Percentiles rank a stretch among this genome's conserved stretches.
phyloP scores from a whole-genome alignment of 2,113 vertebrate genomes.

The Mus pahari region DNA sequence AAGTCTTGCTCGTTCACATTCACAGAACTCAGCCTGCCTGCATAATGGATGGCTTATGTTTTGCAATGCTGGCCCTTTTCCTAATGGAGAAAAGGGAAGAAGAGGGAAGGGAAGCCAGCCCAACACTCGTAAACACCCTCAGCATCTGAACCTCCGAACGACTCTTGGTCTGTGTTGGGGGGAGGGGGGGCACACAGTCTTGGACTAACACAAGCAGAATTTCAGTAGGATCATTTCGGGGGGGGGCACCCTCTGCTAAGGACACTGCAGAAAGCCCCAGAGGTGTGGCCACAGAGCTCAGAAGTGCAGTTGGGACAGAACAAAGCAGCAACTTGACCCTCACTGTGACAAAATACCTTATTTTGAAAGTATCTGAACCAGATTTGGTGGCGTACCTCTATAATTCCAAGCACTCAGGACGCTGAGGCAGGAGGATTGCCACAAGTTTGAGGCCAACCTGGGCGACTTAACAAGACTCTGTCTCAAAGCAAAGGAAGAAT shows the following conservation, averaged over 20 bases:
- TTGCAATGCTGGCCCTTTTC: conserved; percentile 68
- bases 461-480: not conserved
- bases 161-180: not conserved
- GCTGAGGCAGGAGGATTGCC: not conserved
- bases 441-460: not conserved
- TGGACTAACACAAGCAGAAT: not conserved
- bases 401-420: not conserved
- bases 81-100: conserved; percentile 33
- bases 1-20: conserved; percentile 30
- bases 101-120: not conserved
- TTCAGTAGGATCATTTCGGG: not conserved
- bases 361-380: not conserved
- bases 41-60: conserved; percentile 21
- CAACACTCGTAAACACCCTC: not conserved
- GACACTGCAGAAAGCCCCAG: too few species aligned
- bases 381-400: not conserved
- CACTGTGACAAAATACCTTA: not conserved
- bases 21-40: conserved; percentile 35
- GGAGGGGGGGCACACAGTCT: not conserved
- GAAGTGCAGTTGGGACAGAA: not conserved
- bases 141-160: not conserved
- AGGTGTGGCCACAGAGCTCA: too few species aligned
- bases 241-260: not conserved
- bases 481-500: not conserved
- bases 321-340: not conserved